Evolutionary conservation across 2,888 invertebrate species (phyloP), one percentile per base, ranked within the genome.

Genomic region (Agrotis segetum): DNA sequence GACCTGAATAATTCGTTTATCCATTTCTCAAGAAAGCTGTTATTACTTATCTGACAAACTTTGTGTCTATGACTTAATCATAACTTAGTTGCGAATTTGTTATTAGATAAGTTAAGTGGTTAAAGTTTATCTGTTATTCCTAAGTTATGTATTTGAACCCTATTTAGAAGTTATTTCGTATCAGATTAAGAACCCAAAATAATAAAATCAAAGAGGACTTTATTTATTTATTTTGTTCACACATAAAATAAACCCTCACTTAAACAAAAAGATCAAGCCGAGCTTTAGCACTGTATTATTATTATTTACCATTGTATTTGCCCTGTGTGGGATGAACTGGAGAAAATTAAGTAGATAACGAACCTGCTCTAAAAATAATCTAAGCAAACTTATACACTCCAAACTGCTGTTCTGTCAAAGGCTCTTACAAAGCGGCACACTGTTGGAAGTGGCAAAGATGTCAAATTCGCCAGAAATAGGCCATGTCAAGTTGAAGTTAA

Each of bases 401-500:
- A 52, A 60, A 55, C 50, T 29, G 50, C 52, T 64, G 49, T 56
- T 62, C 44, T 56, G 29, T 53, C 73, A 78, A 82, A 84, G 79
- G 65, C 81, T 86, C 84, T 84, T 85, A 83, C 76, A 74, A 74
- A 78, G 67, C 84, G 84, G 79, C 85, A 80, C 85, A 84, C 40
- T 40, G 85, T 89, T 88, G 87, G 91, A 88, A 92, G 89, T 88
- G 88, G 90, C 86, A 90, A 89, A 92, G 91, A 93, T 92, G 94
- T 94, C 92, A 91, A 92, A 92, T 92, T 90, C 87, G 87, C 85
- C 89, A 91, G 92, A 95, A 94, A 94, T 94, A 93, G 94, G 93
- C 90, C 94, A 89, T 94, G 94, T 94, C 94, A 95, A 95, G 94
- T 92, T 87, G 91, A 86, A 91, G 92, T 93, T 94, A 92, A 94